Evolutionary conservation across 2,113 vertebrate genomes (phyloP).

Genomic region (Cyprinus carpio): DNA sequence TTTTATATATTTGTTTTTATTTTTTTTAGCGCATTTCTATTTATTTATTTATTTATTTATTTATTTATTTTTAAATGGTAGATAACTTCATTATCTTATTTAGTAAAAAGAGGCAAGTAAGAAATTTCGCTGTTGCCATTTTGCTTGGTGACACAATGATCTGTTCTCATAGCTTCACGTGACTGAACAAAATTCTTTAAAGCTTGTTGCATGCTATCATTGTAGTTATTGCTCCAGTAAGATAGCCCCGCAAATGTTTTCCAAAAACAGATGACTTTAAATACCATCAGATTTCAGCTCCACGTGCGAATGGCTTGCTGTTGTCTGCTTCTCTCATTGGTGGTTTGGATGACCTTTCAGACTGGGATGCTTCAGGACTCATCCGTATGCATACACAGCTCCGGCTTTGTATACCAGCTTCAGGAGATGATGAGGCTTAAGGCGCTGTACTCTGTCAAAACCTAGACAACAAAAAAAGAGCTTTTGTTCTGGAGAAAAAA

Average conservation of each 20-base stretch:
- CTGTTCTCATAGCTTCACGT: constrained; percentile 18
- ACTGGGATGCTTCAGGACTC: constrained; percentile 62
- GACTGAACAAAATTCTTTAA: neutral
- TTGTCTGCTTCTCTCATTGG: constrained; percentile 45
- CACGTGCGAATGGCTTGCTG: constrained; percentile 61
- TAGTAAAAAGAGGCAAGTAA: neutral
- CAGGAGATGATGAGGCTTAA: constrained; percentile 43
- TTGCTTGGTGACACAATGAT: neutral
- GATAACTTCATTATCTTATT: neutral
- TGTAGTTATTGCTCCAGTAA: constrained; percentile 5
- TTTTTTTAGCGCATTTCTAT: too few relatives aligned
- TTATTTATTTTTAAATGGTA: too few relatives aligned
- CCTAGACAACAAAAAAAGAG: constrained; percentile 57
- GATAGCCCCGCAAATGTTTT: constrained; percentile 19
- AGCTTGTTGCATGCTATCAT: neutral
- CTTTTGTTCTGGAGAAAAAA: constrained; percentile 63
- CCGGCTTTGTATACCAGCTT: constrained; percentile 68
- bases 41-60: too few relatives aligned
- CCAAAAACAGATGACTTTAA: constrained; percentile 65
- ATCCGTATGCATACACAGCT: constrained; percentile 64
- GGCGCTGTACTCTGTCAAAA: constrained; percentile 56
- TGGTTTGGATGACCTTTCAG: constrained; percentile 73
- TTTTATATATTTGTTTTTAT: too few relatives aligned
- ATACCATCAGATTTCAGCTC: constrained; percentile 71
- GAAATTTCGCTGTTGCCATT: too few relatives aligned